phyloP scores from a whole-genome alignment of 1,140 invertebrate species.

The Drosophila subpulchrella region DNA sequence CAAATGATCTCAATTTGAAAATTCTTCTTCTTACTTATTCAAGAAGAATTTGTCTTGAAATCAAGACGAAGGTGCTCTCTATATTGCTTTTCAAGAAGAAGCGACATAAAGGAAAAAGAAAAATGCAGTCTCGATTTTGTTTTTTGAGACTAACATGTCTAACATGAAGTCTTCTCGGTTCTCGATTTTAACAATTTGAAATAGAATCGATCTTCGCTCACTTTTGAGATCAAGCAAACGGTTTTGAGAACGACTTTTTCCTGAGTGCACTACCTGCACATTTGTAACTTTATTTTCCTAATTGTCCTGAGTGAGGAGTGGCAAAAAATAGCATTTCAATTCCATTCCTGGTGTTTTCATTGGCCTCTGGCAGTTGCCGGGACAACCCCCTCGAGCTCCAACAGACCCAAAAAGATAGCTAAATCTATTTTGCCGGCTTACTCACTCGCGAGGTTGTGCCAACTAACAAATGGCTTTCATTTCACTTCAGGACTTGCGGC shows the following conservation, averaged over 20 bases:
- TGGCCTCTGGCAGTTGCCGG: conserved; percentile 34
- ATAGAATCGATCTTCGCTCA: too few relatives aligned
- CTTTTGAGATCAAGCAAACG: too few relatives aligned
- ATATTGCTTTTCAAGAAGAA: too few relatives aligned
- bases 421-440: conserved; percentile 53
- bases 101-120: too few relatives aligned
- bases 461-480: conserved; percentile 55
- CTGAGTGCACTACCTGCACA: neutral
- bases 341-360: conserved; percentile 67
- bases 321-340: conserved; percentile 69
- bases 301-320: conserved; percentile 38
- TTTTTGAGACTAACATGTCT: too few relatives aligned
- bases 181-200: too few relatives aligned
- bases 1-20: too few relatives aligned
- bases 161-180: too few relatives aligned
- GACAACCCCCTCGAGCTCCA: conserved; percentile 33
- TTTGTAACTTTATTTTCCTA: conserved; percentile 49
- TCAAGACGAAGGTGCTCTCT: too few relatives aligned
- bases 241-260: neutral
- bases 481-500: conserved; percentile 62
- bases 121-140: too few relatives aligned
- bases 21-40: too few relatives aligned
- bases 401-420: conserved; percentile 8
- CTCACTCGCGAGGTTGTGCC: conserved; percentile 41
- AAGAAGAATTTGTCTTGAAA: too few relatives aligned